Evolutionary conservation across 2,888 invertebrate species (phyloP), one percentile per base, ranked within the genome.

Genomic region (Macrosoma leucophasiata): DNA sequence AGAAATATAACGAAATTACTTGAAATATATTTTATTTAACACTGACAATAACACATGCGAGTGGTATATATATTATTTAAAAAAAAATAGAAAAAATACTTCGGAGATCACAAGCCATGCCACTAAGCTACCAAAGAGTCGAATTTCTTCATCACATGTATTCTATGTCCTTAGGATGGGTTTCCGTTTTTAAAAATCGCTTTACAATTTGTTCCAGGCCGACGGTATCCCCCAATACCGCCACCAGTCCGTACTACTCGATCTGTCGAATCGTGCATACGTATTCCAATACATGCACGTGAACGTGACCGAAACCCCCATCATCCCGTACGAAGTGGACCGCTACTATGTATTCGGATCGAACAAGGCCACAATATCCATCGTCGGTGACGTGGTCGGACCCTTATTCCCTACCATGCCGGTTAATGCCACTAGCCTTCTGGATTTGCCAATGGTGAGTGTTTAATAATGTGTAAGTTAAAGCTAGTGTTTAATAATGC

Each of bases 271-370:
- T 74, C 89, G 95, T 19, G 95, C 96, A 1, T 94, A 94, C 71
- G 91, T 94, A 30, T 92, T 97, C 79, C 96, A 97, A 57, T 96
- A 97, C 70, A 91, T 98, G 90, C 96, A 97, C 75, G 94, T 97
- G 1, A 96, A 96, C 71, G 91, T 98, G 4, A 96, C 97, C 0
- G 97, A 98, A 73, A 92, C 93, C 1, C 95, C 98, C 2, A 87
- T 95, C 36, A 95, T 97, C 48, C 95, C 97, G 0, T 96, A 97
- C 70, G 93, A 95, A 49, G 92, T 77, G 50, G 78, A 82, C 62
- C 91, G 95, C 50, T 94, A 96, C 78, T 98, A 96, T 73, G 93
- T 98, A 29, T 97, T 93, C 67, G 97, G 97, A 0, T 97, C 97
- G 0, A 96, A 97, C 66, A 88, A 84, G 39, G 97, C 95, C 8